These are phyloP conservation scores for Lordiphosa collinella DNA, from an alignment of 1,140 invertebrate genomes.

Conservation along the genomic window DNA sequence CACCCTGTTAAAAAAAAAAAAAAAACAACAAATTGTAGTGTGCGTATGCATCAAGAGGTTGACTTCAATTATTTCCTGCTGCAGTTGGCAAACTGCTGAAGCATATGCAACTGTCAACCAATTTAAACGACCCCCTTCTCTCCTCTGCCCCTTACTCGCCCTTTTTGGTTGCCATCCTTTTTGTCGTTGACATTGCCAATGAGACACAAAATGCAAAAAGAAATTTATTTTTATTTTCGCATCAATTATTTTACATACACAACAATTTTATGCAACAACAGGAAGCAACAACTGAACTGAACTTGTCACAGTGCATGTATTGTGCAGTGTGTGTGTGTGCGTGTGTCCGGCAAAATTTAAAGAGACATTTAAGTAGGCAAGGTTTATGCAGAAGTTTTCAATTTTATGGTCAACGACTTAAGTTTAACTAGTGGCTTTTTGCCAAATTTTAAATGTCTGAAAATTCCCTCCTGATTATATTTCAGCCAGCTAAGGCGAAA, in stretches of 20 bases:
- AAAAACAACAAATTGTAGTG: background rate
- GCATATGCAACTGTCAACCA: conserved; percentile 2
- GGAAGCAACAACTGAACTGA: conserved; percentile 3
- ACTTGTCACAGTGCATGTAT: no score
- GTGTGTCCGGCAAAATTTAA: no score
- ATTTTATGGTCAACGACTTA: no score
- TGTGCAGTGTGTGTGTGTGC: no score
- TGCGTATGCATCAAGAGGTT: background rate
- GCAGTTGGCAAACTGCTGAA: background rate
- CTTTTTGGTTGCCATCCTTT: background rate
- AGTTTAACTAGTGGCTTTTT: no score
- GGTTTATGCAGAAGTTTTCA: no score
- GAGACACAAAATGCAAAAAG: conserved; percentile 9
- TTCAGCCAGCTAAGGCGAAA: no score
- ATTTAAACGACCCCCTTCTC: background rate
- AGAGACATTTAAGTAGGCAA: no score
- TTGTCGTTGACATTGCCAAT: conserved; percentile 13
- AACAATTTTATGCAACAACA: background rate
- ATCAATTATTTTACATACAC: conserved; percentile 27
- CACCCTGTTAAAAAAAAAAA: background rate
- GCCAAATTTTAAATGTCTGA: no score
- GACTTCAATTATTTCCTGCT: background rate
- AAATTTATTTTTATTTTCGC: conserved; percentile 20
- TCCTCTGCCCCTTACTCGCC: no score
- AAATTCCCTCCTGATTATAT: no score